Evolutionary conservation across 2,797 vertebrate species (phyloP).

Genomic region (Streptopelia turtur): DNA sequence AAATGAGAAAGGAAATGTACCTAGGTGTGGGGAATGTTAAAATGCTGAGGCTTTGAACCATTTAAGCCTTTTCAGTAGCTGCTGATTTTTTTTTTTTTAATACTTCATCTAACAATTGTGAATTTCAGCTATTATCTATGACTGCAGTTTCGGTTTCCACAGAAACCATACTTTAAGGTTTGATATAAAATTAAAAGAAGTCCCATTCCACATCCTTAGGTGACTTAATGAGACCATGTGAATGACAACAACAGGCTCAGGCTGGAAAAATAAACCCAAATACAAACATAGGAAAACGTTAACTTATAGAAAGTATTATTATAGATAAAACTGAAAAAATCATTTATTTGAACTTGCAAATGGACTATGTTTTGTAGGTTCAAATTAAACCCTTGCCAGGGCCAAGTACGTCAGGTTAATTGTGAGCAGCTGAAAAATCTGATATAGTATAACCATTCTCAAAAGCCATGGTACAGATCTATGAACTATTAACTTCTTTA

Average conservation of each 20-base stretch:
- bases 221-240: neutral
- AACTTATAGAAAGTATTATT: neutral
- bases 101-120: constrained; percentile 30
- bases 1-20: constrained; percentile 71
- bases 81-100: constrained; percentile 6
- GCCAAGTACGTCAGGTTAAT: neutral
- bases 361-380: neutral
- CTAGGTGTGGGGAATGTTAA: constrained; percentile 69
- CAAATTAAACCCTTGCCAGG: neutral
- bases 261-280: neutral
- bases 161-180: constrained; percentile 1
- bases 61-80: constrained; percentile 32
- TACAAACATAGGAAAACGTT: neutral
- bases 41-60: constrained; percentile 58
- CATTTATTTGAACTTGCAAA: neutral
- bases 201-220: neutral
- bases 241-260: neutral
- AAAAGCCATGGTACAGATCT: neutral
- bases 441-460: neutral
- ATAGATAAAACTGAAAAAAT: neutral
- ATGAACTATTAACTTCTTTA: neutral
- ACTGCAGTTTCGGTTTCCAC: neutral
- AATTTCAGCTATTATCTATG: constrained; percentile 22
- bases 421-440: neutral
- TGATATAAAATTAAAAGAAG: neutral